Evolutionary conservation across 2,888 invertebrate genomes (phyloP).

Genomic region (Capitulum mitella): DNA sequence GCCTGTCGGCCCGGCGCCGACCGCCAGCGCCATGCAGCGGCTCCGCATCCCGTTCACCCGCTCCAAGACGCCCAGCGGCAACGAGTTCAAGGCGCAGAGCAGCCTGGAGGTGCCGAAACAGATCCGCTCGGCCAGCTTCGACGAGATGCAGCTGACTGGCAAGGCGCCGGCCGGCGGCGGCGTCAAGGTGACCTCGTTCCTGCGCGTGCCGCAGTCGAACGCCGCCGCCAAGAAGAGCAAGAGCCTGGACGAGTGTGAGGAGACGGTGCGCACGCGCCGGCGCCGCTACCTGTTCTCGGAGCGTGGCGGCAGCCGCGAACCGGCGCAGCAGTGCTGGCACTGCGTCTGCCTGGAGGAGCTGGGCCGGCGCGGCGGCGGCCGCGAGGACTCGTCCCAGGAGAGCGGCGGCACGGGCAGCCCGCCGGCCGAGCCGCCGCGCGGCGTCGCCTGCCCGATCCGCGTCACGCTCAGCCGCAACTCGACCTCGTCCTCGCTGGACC

Average conservation of each 20-base stretch:
- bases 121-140: slow-evolving; percentile 81
- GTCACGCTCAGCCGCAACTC: slow-evolving; percentile 57
- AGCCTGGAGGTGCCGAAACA: slow-evolving; percentile 85
- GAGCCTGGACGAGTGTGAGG: slow-evolving; percentile 64
- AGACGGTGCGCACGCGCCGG: slow-evolving; percentile 47
- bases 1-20: slow-evolving; percentile 25
- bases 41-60: slow-evolving; percentile 79
- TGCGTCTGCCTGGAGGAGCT: slow-evolving; percentile 37
- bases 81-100: slow-evolving; percentile 85
- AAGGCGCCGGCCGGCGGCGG: slow-evolving; percentile 54
- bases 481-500: slow-evolving; percentile 37
- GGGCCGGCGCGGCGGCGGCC: slow-evolving; percentile 30
- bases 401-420: slow-evolving; percentile 33
- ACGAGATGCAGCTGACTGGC: slow-evolving; percentile 70
- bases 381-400: slow-evolving; percentile 33
- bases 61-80: slow-evolving; percentile 77
- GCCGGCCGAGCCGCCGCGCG: slow-evolving; percentile 33
- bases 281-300: slow-evolving; percentile 43
- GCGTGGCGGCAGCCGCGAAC: slow-evolving; percentile 5
- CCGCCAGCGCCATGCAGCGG: slow-evolving; percentile 37
- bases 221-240: slow-evolving; percentile 60
- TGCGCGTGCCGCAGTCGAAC: slow-evolving; percentile 36
- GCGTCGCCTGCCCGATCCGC: slow-evolving; percentile 49
- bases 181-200: slow-evolving; percentile 41
- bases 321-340: slow-evolving; percentile 35